Conservation (phyloP, 2,888 invertebrate genomes). For the Elgonia sp. region DNA sequence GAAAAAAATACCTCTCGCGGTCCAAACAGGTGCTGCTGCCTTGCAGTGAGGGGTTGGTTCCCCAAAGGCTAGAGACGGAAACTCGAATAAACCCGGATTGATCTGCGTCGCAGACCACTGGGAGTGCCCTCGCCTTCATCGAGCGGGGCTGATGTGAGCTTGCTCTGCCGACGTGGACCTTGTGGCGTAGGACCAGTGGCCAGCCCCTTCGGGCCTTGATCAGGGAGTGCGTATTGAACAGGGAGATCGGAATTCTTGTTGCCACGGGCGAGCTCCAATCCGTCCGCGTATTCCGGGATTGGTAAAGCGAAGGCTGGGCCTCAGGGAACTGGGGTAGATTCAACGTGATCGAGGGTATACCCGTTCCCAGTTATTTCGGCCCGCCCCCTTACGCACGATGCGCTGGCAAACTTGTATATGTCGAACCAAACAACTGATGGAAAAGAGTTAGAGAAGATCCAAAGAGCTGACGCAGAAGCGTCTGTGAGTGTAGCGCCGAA, state of each 20-base stretch:
- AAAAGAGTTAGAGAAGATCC: too few relatives aligned
- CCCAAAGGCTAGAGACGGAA: too few relatives aligned
- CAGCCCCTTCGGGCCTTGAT: conserved; percentile 52
- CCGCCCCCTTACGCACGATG: conserved; percentile 57
- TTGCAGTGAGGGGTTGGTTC: too few relatives aligned
- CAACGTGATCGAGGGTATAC: conserved; percentile 35
- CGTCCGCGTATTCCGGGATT: conserved; percentile 51
- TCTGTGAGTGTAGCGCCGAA: too few relatives aligned
- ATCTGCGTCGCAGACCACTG: neutral
- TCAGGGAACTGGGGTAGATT: conserved; percentile 58
- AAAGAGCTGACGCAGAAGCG: too few relatives aligned
- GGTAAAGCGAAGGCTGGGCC: conserved; percentile 54
- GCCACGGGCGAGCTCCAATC: conserved; percentile 43
- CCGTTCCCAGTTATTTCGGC: conserved; percentile 45
- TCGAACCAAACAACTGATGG: too few relatives aligned
- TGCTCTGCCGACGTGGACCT: conserved; percentile 35
- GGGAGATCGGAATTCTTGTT: conserved; percentile 45
- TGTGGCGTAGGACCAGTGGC: conserved; percentile 11
- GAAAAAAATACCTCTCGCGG: too few relatives aligned
- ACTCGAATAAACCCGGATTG: neutral
- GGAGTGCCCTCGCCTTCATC: neutral
- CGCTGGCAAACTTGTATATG: conserved; percentile 29
- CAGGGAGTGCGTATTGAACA: conserved; percentile 43
- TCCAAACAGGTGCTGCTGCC: too few relatives aligned
- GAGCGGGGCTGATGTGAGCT: conserved; percentile 36